Base-by-base conservation (phyloP, 2,888 invertebrate species). In the Acrobasis consociella region DNA sequence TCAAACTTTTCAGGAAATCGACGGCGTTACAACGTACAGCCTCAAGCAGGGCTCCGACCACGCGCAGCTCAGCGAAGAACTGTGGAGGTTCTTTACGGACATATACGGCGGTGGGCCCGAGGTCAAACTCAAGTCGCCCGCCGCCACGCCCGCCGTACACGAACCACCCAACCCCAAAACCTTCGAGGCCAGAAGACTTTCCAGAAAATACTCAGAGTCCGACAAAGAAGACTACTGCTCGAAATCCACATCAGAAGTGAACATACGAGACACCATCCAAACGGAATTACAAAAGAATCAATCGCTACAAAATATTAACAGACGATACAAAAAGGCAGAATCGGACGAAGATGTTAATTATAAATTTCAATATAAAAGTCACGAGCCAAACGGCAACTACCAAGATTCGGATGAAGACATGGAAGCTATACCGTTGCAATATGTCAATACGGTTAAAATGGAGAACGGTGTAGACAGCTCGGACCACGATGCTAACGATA, bases 21-120 rank as follows among this genome's bases (percentile, higher is more conserved):
- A 91, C 72, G 91, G 86, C 71, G 81, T 67, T 62, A 86, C 83
- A 8, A 78, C 80, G 0, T 83, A 84, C 77, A 73, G 77, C 2
- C 73, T 93, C n/a, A 93, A 92, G 64, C 87, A 87, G 10, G 94
- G 93, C 42, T 94, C 93, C 0, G 94, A 94, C 72, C 96, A 96
- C 82, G 96, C 96, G 0, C 97, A 97, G 78, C 93, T 98, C 53
- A 96, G 97, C 71, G 95, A 96, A 73, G 96, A 96, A 51, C 93
- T 97, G 63, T 99, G 98, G 98, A 94, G 95, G 69, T 98, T 97
- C 89, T 96, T 99, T 81, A 94, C 95, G 61, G 94, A 94, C 66
- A 97, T 96, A 61, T 99, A 99, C 81, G 97, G 97, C 10, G 98
- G 98, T 0, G 98, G 98, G 0, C 98, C 98, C 0, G 97, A 97